Percentiles rank a stretch among this genome's conserved stretches.
phyloP scores from a whole-genome alignment of 2,797 vertebrate species.

The Distichodus sexfasciatus region DNA sequence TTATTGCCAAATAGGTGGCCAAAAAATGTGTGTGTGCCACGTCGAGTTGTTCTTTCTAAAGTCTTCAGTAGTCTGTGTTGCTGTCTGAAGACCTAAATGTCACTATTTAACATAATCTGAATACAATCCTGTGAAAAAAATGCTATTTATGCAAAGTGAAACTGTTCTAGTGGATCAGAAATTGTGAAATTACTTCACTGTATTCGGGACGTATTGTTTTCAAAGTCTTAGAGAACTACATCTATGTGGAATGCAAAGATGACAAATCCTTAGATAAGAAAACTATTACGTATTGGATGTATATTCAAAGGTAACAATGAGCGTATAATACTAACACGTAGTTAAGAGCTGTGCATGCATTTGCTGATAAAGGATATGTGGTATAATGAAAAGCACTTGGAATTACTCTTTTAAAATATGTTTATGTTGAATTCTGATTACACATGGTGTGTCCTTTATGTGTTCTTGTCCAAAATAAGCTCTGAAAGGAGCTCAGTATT shows the following conservation, averaged over 20 bases:
- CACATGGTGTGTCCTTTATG: slow-evolving; percentile 17
- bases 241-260: slow-evolving; percentile 24
- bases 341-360: slow-evolving; percentile 29
- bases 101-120: slow-evolving; percentile 24
- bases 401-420: slow-evolving; percentile 27
- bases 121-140: slow-evolving; percentile 28
- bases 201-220: slow-evolving; percentile 26
- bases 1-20: slow-evolving; percentile 29
- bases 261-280: neutral
- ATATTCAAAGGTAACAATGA: slow-evolving; percentile 9
- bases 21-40: slow-evolving; percentile 22
- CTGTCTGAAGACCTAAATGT: slow-evolving; percentile 25
- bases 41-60: slow-evolving; percentile 22
- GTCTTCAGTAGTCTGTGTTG: slow-evolving; percentile 30
- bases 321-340: neutral
- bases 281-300: slow-evolving; percentile 22
- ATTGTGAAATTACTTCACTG: neutral
- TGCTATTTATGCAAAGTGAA: neutral
- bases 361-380: slow-evolving; percentile 25
- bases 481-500: slow-evolving; percentile 18
- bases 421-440: slow-evolving; percentile 31
- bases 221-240: neutral
- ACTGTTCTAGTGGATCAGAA: slow-evolving; percentile 19
- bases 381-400: slow-evolving; percentile 35
- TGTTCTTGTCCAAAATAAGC: slow-evolving; percentile 28